Conservation (phyloP, 2,113 vertebrate species). For the Cynocephalus volans region DNA sequence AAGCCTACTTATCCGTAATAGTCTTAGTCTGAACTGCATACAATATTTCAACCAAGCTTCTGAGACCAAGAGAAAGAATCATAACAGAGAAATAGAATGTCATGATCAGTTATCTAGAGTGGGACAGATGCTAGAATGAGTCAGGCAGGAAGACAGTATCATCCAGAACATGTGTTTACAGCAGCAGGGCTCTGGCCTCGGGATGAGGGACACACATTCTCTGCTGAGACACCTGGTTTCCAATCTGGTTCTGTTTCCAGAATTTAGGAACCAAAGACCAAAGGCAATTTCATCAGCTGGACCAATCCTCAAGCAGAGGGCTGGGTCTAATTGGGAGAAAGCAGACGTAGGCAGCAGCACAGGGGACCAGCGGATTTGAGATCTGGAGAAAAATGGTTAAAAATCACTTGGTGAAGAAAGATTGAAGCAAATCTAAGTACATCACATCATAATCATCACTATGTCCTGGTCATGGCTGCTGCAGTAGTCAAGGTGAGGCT, state of each 20-base stretch:
- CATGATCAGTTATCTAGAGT: no score
- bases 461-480: not conserved
- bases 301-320: not conserved
- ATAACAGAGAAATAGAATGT: not conserved
- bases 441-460: not conserved
- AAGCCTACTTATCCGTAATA: accelerated
- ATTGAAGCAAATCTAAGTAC: not conserved
- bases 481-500: not conserved
- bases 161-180: no score
- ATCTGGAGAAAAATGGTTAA: not conserved
- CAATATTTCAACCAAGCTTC: not conserved
- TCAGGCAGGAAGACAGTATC: not conserved
- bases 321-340: not conserved
- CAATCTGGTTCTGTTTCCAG: no score
- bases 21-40: not conserved
- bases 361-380: no score
- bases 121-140: no score
- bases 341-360: not conserved
- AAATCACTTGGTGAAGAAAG: not conserved
- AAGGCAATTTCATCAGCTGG: not conserved
- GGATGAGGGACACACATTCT: no score
- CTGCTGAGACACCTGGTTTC: not conserved
- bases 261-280: not conserved
- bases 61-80: not conserved
- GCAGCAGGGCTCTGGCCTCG: not conserved